These are phyloP conservation scores for Polylopha cassiicola DNA, from an alignment of 2,888 invertebrate species.

Conservation along the genomic window DNA sequence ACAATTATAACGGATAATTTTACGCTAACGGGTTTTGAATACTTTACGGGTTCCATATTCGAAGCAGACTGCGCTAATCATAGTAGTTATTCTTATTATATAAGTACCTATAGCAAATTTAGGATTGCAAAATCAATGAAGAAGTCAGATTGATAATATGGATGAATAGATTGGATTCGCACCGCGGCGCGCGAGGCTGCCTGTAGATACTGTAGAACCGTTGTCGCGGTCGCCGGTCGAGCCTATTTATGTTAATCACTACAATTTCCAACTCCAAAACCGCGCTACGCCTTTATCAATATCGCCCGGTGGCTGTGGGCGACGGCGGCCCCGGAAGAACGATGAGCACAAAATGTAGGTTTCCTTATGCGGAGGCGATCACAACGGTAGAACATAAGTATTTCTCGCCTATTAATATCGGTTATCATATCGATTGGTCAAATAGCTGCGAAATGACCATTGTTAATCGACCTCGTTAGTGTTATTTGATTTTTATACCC, in stretches of 20 bases:
- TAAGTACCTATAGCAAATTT: conserved; percentile 10
- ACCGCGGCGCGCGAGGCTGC: conserved; percentile 2
- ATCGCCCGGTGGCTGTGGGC: conserved; percentile 48
- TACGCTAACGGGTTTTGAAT: too few relatives aligned
- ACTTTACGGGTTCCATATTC: too few relatives aligned
- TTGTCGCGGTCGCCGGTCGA: conserved; percentile 43
- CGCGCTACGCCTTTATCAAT: conserved; percentile 34
- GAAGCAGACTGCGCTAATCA: conserved; percentile 33
- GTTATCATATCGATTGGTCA: conserved; percentile 43
- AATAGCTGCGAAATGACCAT: conserved; percentile 41
- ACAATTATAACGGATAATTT: too few relatives aligned
- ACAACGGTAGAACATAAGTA: conserved; percentile 46
- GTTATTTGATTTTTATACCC: conserved; percentile 8
- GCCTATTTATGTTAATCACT: conserved; percentile 52
- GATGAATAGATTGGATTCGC: conserved; percentile 7
- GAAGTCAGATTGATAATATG: conserved; percentile 19
- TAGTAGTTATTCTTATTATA: conserved; percentile 12
- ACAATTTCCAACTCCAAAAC: conserved; percentile 46
- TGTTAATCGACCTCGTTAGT: conserved; percentile 35
- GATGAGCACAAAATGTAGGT: conserved; percentile 40
- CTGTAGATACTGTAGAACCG: conserved; percentile 29
- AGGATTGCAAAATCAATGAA: conserved; percentile 17
- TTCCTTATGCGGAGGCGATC: conserved; percentile 43
- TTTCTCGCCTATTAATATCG: conserved; percentile 41
- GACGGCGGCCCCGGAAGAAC: conserved; percentile 46